Evolutionary conservation across 2,797 vertebrate genomes (phyloP).

Genomic region (Gallinago nigripennis): DNA sequence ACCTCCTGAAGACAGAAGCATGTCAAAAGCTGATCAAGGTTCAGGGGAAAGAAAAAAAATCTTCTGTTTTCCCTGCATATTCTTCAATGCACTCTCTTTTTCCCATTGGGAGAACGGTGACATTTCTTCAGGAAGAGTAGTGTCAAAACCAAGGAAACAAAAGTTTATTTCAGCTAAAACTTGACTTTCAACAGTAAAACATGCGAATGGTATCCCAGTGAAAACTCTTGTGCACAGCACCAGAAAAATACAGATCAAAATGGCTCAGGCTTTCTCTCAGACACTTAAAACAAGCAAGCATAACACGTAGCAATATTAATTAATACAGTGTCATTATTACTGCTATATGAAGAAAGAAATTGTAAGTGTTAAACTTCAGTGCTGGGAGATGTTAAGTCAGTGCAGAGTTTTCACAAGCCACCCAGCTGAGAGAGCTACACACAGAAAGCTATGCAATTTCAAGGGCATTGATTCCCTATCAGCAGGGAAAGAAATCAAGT

Average conservation of each 20-base stretch:
- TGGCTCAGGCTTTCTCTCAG: not conserved
- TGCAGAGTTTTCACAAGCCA: not conserved
- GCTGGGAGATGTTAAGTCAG: not conserved
- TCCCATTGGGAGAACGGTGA: not conserved
- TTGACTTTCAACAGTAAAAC: not conserved
- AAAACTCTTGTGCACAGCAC: not conserved
- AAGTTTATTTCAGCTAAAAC: not conserved
- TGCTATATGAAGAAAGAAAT: not conserved
- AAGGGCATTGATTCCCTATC: not conserved
- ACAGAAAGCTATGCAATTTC: not conserved
- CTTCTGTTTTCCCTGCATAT: not conserved
- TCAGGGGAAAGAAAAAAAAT: not conserved
- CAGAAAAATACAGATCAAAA: not conserved
- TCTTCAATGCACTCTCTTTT: not conserved
- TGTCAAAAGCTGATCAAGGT: not conserved
- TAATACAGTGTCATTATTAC: not conserved
- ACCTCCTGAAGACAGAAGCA: not conserved
- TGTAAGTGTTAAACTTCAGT: not conserved
- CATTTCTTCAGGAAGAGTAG: not conserved
- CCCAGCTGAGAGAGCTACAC: not conserved
- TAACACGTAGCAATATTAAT: not conserved
- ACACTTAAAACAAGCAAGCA: not conserved
- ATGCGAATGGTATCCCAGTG: accelerated
- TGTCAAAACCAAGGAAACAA: not conserved
- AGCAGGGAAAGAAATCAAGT: not conserved